Base-by-base conservation (phyloP, 2,797 vertebrate species). In the Pseudochirops cupreus region DNA sequence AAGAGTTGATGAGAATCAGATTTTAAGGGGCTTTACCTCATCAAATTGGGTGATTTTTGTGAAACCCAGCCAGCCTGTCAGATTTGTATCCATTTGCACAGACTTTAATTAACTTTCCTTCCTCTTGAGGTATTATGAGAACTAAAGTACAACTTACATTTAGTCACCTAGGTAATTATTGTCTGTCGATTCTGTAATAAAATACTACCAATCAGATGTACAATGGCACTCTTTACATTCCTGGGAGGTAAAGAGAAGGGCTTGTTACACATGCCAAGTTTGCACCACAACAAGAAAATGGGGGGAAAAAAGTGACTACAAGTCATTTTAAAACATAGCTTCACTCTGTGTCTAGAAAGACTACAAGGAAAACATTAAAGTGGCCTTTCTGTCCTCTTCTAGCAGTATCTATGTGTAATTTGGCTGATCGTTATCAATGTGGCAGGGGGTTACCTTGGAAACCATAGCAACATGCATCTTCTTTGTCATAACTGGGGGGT, bases 81-180 rank as follows among this genome's bases (percentile, higher is more conserved):
- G 29, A 87, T 97, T 96, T 96, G 16, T 96, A 58, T 95, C 97
- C 94, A 87, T 90, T 33, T 90, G 91, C n/a, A 95, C n/a, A 98
- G 98, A 98, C 97, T 98, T 97, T 96, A 98, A 95, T 97, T 97
- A 98, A 98, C 97, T 97, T 93, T 95, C 95, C 98, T 98, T 87
- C 95, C 97, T 55, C 96, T 92, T 97, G 92, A 96, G 95, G 93
- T 97, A 82, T 93, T 96, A 97, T 96, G 96, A 98, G 96, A 98
- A 97, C 95, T 56, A 46, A 29, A 91, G 57, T 95, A 90, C 91
- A 96, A 94, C 94, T 98, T 98, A 97, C 96, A 89, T 26, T 98
- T 97, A 98, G 96, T 98, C 97, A 98, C 92, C 12, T 33, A 90
- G 96, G 96, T 98, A 98, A 98, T 98, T 97, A 98, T 98, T 98